Base-by-base conservation (phyloP, 2,797 vertebrate species). In the Ceyx erithaca region DNA sequence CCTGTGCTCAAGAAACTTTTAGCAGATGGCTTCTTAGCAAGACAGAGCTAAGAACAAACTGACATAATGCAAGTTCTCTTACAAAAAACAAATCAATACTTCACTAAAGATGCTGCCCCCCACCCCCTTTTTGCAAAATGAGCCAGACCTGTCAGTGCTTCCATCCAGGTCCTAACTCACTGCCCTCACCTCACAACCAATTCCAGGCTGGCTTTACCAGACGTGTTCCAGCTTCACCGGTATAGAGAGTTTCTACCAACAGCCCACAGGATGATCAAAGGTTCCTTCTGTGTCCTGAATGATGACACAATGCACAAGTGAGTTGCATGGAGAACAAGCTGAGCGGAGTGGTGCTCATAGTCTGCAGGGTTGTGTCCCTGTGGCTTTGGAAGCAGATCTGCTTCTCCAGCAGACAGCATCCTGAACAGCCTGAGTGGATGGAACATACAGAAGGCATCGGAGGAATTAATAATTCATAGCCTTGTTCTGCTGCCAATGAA, bases 401-500 rank as follows among this genome's bases (percentile, higher is more conserved):
- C 57, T 80, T 49, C 68, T 89, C 79, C 48, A 63, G 84, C 30
- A 87, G 89, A 85, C 49, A 92, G 77, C 75, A 66, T 61, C 63
- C 63, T 72, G 35, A 94, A 89, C 63, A 87, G 54, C 67, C 57
- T 30, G 52, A 90, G 71, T 87, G 80, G 85, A 94, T 73, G 78
- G 80, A 95, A 94, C 55, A 79, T 68, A 93, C 57, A 90, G 80
- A 54, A 96, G 75, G 69, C 89, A 82, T 4, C 46, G 66, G 35
- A 89, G 62, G 55, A 93, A 95, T 95, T 4, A 96, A 93, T 95
- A 93, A 95, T 96, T 93, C 92, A 94, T 67, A 37, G 64, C 58
- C 71, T 81, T 88, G 67, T 71, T 88, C 89, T 77, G 66, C 69
- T 95, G 94, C 88, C 93, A 93, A 77, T 43, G 61, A 80, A 87